Evolutionary conservation across 1,140 invertebrate species (phyloP).

Genomic region (Lysiphlebus fabarum): DNA sequence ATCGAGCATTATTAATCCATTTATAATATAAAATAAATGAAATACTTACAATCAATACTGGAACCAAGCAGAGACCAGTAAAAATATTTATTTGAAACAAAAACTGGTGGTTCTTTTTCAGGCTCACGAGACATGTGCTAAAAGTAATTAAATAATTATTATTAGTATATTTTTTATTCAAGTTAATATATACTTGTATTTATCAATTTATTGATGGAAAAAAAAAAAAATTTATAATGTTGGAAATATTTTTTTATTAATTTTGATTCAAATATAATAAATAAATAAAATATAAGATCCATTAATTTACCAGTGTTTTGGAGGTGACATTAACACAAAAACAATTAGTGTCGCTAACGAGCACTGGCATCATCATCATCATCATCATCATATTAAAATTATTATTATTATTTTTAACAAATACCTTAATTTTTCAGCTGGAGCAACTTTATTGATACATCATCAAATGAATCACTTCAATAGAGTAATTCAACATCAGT

Average conservation of each 20-base stretch:
- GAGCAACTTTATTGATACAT: constrained; percentile 67
- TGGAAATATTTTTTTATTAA: background rate
- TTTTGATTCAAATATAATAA: constrained; percentile 1
- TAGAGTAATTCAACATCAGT: constrained; percentile 56
- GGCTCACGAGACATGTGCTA: constrained; percentile 89
- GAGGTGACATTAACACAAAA: constrained; percentile 41
- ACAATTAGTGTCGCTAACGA: constrained; percentile 44
- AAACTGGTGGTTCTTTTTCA: constrained; percentile 82
- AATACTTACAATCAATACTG: constrained; percentile 71
- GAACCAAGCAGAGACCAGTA: constrained; percentile 77
- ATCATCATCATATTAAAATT: no score
- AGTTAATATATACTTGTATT: no score
- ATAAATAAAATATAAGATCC: constrained; percentile 7
- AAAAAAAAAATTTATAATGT: constrained; percentile 1
- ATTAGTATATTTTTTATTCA: no score
- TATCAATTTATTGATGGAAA: background rate
- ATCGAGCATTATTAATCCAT: constrained; percentile 35
- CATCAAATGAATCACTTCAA: constrained; percentile 60
- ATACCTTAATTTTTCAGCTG: constrained; percentile 82
- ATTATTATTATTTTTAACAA: background rate
- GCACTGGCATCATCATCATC: constrained; percentile 41
- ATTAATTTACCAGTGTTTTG: constrained; percentile 48
- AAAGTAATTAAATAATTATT: constrained; percentile 35
- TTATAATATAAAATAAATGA: background rate
- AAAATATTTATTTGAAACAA: constrained; percentile 89